Conservation (phyloP, 2,888 invertebrate species). For the Caradrina clavipalpis region DNA sequence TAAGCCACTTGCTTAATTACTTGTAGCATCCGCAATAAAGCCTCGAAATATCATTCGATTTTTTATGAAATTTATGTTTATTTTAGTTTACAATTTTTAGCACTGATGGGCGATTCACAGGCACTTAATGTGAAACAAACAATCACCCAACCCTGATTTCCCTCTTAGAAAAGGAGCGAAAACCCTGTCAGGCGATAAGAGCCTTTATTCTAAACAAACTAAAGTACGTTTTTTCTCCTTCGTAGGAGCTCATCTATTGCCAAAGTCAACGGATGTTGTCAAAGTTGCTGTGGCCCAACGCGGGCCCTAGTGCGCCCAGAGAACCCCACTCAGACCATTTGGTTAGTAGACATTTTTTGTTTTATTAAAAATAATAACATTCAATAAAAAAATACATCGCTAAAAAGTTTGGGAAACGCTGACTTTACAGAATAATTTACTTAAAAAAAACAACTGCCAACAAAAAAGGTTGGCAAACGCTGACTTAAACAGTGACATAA, state of each 20-base stretch:
- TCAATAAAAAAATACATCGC: not conserved
- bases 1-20: too few relatives aligned
- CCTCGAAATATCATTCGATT: too few relatives aligned
- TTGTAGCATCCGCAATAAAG: too few relatives aligned
- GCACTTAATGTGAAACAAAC: constrained; percentile 8
- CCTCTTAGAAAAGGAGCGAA: constrained; percentile 46
- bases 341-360: constrained; percentile 90
- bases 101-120: constrained; percentile 41
- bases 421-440: not conserved
- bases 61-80: not conserved
- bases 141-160: constrained; percentile 31
- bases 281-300: constrained; percentile 91
- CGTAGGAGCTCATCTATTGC: constrained; percentile 91
- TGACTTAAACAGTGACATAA: constrained; percentile 9
- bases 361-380: constrained; percentile 67
- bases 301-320: constrained; percentile 89
- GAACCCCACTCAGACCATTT: constrained; percentile 91
- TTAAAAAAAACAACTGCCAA: not conserved
- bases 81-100: constrained; percentile 10
- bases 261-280: constrained; percentile 91
- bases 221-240: constrained; percentile 89
- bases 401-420: constrained; percentile 19
- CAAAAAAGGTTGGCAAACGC: constrained; percentile 8
- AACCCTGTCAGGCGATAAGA: constrained; percentile 75
- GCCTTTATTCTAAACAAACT: constrained; percentile 84